phyloP scores from a whole-genome alignment of 2,888 invertebrate genomes.

The Cheilosia scutellata region DNA sequence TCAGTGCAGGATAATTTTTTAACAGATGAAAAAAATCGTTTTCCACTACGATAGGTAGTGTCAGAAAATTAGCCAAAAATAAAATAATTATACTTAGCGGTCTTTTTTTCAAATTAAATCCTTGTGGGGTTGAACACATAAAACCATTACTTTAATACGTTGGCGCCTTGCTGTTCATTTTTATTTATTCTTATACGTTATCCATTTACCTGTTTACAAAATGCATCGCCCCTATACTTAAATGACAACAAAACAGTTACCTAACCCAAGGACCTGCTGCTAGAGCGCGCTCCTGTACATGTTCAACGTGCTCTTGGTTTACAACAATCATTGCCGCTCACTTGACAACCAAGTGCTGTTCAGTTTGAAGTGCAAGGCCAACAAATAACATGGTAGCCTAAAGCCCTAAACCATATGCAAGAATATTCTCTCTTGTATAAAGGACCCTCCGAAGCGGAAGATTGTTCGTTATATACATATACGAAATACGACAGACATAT shows the following conservation, averaged over 20 bases:
- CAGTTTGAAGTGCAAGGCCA: slow-evolving; percentile 13
- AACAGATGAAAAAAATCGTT: too few species aligned
- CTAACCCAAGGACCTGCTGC: not conserved
- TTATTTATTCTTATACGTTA: too few species aligned
- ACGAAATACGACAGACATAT: slow-evolving; percentile 2
- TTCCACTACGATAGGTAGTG: too few species aligned
- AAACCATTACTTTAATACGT: too few species aligned
- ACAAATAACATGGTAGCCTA: not conserved
- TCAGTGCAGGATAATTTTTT: too few species aligned
- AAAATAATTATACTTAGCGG: too few species aligned
- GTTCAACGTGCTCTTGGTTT: not conserved
- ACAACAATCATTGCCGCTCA: not conserved
- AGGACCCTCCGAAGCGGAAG: too few species aligned
- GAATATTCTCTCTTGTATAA: slow-evolving; percentile 12
- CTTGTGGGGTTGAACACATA: too few species aligned
- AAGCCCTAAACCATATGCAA: slow-evolving; percentile 12
- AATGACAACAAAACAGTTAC: not conserved
- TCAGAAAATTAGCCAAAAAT: too few species aligned
- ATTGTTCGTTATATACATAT: not conserved
- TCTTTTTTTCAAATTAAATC: too few species aligned
- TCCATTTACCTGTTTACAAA: too few species aligned
- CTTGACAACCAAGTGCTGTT: not conserved
- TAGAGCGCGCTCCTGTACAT: not conserved
- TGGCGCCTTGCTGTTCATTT: too few species aligned
- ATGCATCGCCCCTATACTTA: not conserved